Conservation (phyloP, 2,113 vertebrate genomes). For the Gymnarchus niloticus region DNA sequence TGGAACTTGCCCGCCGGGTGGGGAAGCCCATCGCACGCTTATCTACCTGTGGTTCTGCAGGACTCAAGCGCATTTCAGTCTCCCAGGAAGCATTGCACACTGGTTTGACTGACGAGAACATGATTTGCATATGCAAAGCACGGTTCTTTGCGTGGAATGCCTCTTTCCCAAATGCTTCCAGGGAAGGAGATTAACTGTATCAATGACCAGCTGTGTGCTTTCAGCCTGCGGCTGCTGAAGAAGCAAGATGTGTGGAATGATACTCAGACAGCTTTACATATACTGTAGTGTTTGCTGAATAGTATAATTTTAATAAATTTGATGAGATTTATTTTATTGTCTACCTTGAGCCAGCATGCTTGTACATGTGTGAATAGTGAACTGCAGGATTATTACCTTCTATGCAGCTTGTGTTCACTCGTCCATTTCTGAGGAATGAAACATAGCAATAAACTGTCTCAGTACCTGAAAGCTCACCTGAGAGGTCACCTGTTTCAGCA, state of each 20-base stretch:
- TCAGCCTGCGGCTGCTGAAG: neutral
- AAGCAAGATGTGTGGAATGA: too few species aligned
- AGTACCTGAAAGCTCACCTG: neutral
- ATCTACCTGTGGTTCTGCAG: neutral
- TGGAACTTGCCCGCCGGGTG: neutral
- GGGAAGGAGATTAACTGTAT: conserved; percentile 7
- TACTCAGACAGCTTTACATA: neutral
- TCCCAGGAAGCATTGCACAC: neutral
- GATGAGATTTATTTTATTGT: too few species aligned
- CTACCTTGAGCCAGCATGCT: neutral
- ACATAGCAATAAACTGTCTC: neutral
- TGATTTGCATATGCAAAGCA: conserved; percentile 8
- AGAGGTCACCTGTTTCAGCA: neutral
- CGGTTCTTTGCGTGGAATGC: neutral
- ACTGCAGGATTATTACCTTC: neutral
- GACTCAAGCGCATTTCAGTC: neutral
- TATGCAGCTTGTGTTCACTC: neutral
- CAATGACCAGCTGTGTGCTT: conserved; percentile 1
- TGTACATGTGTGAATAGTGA: neutral
- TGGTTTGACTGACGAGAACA: neutral
- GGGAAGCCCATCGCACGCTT: neutral
- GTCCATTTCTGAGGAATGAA: neutral
- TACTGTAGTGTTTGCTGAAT: neutral
- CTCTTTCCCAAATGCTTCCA: neutral
- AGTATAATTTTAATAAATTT: too few species aligned